Conservation (phyloP, 2,113 vertebrate species). For the Xiphophorus couchianus region DNA sequence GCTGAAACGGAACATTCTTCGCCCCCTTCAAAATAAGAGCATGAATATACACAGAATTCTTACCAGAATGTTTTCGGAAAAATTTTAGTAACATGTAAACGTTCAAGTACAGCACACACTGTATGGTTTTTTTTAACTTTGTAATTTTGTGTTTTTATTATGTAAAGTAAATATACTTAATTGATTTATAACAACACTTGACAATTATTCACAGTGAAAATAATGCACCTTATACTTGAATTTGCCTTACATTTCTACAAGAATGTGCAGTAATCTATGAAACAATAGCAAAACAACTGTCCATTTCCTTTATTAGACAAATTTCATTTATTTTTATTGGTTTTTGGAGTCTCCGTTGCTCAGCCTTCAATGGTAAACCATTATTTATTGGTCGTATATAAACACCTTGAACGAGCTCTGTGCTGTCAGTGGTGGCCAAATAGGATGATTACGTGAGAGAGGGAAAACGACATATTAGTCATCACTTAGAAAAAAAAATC, state of each 20-base stretch:
- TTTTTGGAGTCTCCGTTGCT: slow-evolving; percentile 43
- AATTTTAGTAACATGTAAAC: too few species aligned
- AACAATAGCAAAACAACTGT: slow-evolving; percentile 12
- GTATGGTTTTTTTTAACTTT: too few species aligned
- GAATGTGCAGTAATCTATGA: neutral
- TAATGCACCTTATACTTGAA: too few species aligned
- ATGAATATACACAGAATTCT: too few species aligned
- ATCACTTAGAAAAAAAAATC: slow-evolving; percentile 62
- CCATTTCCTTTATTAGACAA: slow-evolving; percentile 41
- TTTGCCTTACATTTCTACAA: neutral
- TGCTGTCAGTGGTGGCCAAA: slow-evolving; percentile 67
- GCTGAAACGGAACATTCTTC: too few species aligned
- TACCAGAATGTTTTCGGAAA: too few species aligned
- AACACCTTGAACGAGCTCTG: slow-evolving; percentile 72
- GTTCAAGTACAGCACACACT: too few species aligned
- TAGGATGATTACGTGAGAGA: slow-evolving; percentile 75
- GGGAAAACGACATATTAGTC: slow-evolving; percentile 77
- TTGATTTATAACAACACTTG: too few species aligned
- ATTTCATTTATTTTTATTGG: slow-evolving; percentile 53
- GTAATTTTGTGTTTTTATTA: too few species aligned
- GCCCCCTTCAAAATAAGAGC: too few species aligned
- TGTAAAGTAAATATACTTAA: too few species aligned
- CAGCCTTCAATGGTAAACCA: slow-evolving; percentile 31
- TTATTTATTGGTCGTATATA: slow-evolving; percentile 63
- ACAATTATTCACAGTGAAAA: too few species aligned